These are phyloP conservation scores for Cathartes aura DNA, from an alignment of 2,113 vertebrate species.

Conservation along the genomic window DNA sequence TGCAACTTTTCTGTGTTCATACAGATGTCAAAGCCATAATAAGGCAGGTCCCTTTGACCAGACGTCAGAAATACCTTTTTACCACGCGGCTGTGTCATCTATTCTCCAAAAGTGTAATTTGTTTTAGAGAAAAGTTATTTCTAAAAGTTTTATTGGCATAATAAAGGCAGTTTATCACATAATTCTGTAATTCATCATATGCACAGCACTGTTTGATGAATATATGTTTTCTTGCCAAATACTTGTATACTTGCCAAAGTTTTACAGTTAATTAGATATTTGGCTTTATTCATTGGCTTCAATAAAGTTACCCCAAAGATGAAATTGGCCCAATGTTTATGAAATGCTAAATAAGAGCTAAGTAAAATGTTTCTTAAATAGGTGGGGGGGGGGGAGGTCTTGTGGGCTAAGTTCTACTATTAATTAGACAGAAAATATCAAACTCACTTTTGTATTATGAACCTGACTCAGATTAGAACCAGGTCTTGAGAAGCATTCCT, in stretches of 20 bases:
- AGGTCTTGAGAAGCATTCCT: not conserved
- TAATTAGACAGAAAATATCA: conserved; percentile 32
- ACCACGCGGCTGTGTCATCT: not conserved
- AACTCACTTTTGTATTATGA: not conserved
- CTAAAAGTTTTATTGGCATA: conserved; percentile 65
- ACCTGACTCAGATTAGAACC: not conserved
- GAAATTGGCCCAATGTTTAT: conserved; percentile 56
- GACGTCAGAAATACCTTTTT: not conserved
- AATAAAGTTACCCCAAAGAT: conserved; percentile 61
- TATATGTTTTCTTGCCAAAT: conserved; percentile 62
- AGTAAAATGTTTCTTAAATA: conserved; percentile 44
- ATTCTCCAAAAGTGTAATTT: not conserved
- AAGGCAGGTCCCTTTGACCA: not conserved
- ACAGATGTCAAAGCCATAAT: not conserved
- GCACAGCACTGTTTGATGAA: conserved; percentile 35
- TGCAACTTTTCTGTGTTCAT: not conserved
- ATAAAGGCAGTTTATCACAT: conserved; percentile 50
- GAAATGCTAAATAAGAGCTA: conserved; percentile 60
- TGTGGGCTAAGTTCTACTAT: not conserved
- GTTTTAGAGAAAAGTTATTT: conserved; percentile 52
- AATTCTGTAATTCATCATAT: conserved; percentile 58
- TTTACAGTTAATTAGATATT: conserved; percentile 71
- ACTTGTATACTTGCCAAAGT: conserved; percentile 59
- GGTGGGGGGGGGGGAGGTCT: not conserved
- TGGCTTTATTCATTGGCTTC: conserved; percentile 55